A percentile compares a stretch with the other conserved stretches of the same genome.
phyloP scores from a whole-genome alignment of 2,888 invertebrate species.

The Metellina segmentata region DNA sequence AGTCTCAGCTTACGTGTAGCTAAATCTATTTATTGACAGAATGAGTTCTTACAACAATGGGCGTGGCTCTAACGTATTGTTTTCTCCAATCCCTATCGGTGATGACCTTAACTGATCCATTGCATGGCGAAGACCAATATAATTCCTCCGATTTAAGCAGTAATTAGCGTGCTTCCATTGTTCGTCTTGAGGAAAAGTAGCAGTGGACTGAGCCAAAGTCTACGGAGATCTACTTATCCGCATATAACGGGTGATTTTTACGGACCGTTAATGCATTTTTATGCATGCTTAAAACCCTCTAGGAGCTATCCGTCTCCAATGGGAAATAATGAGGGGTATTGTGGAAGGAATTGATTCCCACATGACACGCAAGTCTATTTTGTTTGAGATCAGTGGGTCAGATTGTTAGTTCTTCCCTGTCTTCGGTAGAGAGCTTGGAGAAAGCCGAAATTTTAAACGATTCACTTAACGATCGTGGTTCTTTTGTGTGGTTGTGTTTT shows the following conservation, averaged over 20 bases:
- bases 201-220: conserved; percentile 13
- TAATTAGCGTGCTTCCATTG: conserved; percentile 57
- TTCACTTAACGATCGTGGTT: no score
- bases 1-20: neutral
- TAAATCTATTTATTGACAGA: no score
- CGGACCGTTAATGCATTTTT: conserved; percentile 1
- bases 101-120: conserved; percentile 32
- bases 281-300: conserved; percentile 2
- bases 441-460: no score
- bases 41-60: neutral
- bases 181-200: conserved; percentile 44
- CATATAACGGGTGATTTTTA: conserved; percentile 9
- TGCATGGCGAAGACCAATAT: conserved; percentile 9
- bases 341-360: no score
- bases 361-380: no score
- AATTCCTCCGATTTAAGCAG: conserved; percentile 41
- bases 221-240: conserved; percentile 46
- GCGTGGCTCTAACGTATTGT: conserved; percentile 33
- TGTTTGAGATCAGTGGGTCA: no score
- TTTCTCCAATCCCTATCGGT: conserved; percentile 9
- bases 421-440: no score
- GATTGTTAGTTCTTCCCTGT: no score
- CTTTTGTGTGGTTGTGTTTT: no score
- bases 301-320: no score
- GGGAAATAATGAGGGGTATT: no score